Conservation (phyloP, 2,888 invertebrate genomes). For the Timema cristinae region DNA sequence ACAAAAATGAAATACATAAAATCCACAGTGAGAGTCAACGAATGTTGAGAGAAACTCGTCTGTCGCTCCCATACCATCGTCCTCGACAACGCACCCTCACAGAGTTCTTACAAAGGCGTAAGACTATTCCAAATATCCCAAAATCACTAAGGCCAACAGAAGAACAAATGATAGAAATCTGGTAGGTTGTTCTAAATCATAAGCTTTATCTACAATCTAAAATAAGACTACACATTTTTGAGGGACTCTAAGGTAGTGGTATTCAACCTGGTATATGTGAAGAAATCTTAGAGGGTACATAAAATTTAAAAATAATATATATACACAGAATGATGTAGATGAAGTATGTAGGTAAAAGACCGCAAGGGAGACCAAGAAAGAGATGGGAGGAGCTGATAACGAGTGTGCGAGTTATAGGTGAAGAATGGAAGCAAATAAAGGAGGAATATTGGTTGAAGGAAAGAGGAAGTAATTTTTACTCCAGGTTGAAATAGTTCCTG, state of each 20-base stretch:
- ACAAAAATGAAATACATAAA: slow-evolving; percentile 57
- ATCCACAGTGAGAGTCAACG: slow-evolving; percentile 83
- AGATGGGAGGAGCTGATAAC: no score
- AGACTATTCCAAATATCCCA: slow-evolving; percentile 37
- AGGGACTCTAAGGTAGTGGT: background rate
- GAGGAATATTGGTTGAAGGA: no score
- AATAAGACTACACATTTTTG: background rate
- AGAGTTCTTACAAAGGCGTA: slow-evolving; percentile 65
- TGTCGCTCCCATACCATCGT: slow-evolving; percentile 80
- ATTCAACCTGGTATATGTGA: no score
- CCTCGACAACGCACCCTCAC: slow-evolving; percentile 74
- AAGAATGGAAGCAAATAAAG: no score
- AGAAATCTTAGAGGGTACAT: no score
- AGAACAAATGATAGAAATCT: slow-evolving; percentile 60
- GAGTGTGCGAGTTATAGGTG: no score
- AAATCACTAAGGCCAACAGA: slow-evolving; percentile 60
- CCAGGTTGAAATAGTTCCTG: no score
- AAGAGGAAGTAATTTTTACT: no score
- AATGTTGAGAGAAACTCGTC: slow-evolving; percentile 67
- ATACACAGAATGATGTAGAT: no score
- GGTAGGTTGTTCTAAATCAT: slow-evolving; percentile 49
- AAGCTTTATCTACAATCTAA: background rate
- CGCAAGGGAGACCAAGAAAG: no score
- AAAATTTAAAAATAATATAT: no score
- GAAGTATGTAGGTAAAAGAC: no score